Evolutionary conservation across 2,888 invertebrate genomes (phyloP), one percentile per base, ranked within the genome.

Genomic region (Cantharis rustica): DNA sequence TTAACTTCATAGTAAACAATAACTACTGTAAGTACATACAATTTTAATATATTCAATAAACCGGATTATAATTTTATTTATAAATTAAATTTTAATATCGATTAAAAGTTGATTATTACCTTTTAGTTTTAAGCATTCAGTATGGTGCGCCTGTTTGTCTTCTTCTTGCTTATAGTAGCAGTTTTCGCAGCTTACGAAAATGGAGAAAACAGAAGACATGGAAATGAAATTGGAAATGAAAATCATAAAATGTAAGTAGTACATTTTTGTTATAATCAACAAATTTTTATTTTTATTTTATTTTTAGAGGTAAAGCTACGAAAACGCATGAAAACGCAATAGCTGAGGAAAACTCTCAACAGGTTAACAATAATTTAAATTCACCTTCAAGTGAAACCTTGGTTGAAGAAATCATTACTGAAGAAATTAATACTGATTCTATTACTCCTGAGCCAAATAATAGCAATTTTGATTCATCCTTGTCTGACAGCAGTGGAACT

Each of bases 41-140:
- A 68, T 68, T 61, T 71, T 75, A 75, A 75, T 76, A 20, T 76
- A 76, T 72, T 61, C 73, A 7, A n/a, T 61, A 73, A 76, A 76
- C 76, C 76, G 76, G 76, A 76, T 73, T 76, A 69, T 72, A 13
- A 62, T 68, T 72, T 61, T 47, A 66, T 63, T 69, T 47, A 47
- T 47, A 47, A 7, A n/a, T 47, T 47, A n/a, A 47, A n/a, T 47
- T 47, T 47, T n/a, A 47, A 47, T 47, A 47, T 47, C 1, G 47
- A 47, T 47, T 47, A 47, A 47, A 47, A n/a, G n/a, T 47, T 47
- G 47, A 47, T 47, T n/a, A 47, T n/a, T 47, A 47, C n/a, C n/a
- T n/a, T 47, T 47, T 47, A 47, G 47, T 47, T 47, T 47, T 47
- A 47, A 47, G 47, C 47, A 7, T 7, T 47, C 47, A 47, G n/a